A percentile compares a stretch with the other conserved stretches of the same genome.
These are phyloP conservation scores for Metaphire vulgaris DNA, from an alignment of 1,140 invertebrate species.

Conservation along the genomic window DNA sequence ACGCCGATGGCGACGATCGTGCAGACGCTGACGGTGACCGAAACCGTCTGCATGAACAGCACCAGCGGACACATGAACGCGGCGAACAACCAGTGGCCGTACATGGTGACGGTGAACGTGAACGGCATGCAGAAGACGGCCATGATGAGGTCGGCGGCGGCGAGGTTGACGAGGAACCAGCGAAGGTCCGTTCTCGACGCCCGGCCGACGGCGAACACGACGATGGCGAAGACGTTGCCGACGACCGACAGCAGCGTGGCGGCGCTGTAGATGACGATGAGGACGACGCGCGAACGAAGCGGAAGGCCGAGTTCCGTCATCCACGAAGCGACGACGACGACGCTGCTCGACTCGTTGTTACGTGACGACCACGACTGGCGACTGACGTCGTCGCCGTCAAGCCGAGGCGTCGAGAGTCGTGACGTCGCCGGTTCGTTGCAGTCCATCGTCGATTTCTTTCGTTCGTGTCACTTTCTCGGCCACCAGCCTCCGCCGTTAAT, in stretches of 20 bases:
- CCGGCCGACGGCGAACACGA: conserved; percentile 42
- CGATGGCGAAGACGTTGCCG: conserved; percentile 44
- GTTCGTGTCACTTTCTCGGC: too few species aligned
- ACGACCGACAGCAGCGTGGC: conserved; percentile 41
- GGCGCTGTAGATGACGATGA: conserved; percentile 42
- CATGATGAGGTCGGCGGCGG: conserved; percentile 50
- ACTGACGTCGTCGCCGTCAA: too few species aligned
- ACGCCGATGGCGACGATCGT: conserved; percentile 50
- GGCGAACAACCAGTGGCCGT: conserved; percentile 47
- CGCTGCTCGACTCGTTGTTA: too few species aligned
- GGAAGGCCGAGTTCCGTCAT: conserved; percentile 5
- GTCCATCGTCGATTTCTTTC: too few species aligned
- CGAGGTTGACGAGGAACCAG: conserved; percentile 73
- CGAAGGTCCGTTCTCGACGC: conserved; percentile 43
- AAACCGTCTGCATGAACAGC: conserved; percentile 41
- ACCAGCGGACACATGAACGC: conserved; percentile 47
- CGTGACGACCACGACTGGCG: too few species aligned
- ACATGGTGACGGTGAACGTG: conserved; percentile 43
- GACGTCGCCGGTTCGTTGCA: too few species aligned
- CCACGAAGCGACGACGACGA: too few species aligned
- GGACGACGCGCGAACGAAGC: conserved; percentile 30
- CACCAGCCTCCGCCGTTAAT: too few species aligned
- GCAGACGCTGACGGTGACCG: conserved; percentile 45
- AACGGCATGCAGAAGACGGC: conserved; percentile 53
- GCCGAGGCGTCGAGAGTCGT: too few species aligned